Percentiles rank a stretch among this genome's conserved stretches.
Conservation (phyloP, 2,888 invertebrate genomes). For the Argyra leucocephala region DNA sequence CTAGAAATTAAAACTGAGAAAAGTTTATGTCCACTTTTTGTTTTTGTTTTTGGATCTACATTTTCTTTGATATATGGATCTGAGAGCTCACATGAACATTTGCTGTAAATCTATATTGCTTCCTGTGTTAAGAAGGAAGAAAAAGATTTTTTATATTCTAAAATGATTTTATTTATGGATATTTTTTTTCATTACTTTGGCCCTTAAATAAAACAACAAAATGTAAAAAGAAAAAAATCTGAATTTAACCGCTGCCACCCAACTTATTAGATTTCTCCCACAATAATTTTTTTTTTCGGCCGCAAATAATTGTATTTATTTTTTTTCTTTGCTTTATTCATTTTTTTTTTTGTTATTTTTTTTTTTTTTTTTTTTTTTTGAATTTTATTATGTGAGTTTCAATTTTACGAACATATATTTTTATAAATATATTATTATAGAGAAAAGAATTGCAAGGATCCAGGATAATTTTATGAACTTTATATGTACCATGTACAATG, state of each 20-base stretch:
- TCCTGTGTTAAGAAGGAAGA: too few species aligned
- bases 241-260: not conserved
- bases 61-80: too few species aligned
- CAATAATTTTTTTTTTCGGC: not conserved
- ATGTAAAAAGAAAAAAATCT: not conserved
- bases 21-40: too few species aligned
- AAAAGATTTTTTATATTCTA: too few species aligned
- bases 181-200: not conserved
- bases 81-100: too few species aligned
- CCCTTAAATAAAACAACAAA: not conserved
- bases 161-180: not conserved
- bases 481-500: too few species aligned
- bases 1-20: too few species aligned
- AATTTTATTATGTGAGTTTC: not conserved
- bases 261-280: conserved; percentile 4
- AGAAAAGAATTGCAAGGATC: not conserved
- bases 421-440: too few species aligned
- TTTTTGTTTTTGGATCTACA: too few species aligned
- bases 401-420: not conserved
- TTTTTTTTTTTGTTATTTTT: not conserved
- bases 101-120: too few species aligned
- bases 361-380: not conserved
- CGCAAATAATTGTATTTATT: not conserved
- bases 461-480: not conserved
- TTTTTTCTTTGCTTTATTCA: too few species aligned